These are phyloP conservation scores for Empidonax traillii DNA, from an alignment of 2,113 vertebrate species.

Conservation along the genomic window DNA sequence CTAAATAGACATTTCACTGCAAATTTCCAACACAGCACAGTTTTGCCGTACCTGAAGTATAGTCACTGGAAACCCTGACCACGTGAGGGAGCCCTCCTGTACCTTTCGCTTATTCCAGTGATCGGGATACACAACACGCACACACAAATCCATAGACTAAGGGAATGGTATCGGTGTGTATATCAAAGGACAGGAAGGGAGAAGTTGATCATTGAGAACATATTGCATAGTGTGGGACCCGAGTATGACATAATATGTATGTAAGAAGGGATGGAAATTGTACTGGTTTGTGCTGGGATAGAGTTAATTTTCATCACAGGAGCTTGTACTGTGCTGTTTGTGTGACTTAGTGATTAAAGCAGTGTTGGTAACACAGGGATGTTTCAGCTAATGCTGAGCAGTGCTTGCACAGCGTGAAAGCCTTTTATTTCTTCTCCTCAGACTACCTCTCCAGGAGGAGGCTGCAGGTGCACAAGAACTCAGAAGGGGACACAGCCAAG, in stretches of 20 bases:
- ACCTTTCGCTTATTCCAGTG: not conserved
- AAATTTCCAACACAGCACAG: not conserved
- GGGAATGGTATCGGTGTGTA: not conserved
- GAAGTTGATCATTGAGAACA: not conserved
- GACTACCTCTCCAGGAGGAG: not conserved
- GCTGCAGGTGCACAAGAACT: not conserved
- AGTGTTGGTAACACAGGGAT: not conserved
- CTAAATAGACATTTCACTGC: not conserved
- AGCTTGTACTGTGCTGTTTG: not conserved
- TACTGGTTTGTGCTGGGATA: not conserved
- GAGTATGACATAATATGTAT: not conserved
- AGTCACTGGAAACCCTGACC: not conserved
- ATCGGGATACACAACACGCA: not conserved
- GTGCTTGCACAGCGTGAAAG: not conserved
- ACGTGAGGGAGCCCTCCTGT: not conserved
- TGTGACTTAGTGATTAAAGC: not conserved
- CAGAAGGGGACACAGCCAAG: accelerated
- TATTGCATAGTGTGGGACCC: not conserved
- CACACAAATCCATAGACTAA: not conserved
- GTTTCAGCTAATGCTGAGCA: not conserved
- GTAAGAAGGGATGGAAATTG: not conserved
- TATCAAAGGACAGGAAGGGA: not conserved
- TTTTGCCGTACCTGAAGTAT: not conserved
- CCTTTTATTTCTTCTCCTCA: not conserved
- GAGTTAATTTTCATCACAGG: not conserved